A percentile compares a stretch with the other conserved stretches of the same genome.
Conservation (phyloP, 1,140 invertebrate genomes). For the Melanaphis sacchari region DNA sequence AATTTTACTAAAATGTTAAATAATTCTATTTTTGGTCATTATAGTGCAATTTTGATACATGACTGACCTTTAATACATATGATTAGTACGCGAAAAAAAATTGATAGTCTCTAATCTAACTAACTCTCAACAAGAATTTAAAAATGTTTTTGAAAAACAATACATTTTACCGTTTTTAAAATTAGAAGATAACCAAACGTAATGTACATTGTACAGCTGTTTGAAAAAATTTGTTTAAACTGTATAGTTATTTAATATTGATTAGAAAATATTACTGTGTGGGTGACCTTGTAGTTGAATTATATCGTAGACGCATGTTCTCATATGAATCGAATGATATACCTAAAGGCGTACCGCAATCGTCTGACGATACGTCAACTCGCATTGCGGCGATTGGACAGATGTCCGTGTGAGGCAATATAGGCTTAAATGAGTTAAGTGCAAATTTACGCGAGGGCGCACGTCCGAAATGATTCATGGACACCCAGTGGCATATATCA, state of each 20-base stretch:
- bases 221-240: neutral
- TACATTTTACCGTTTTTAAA: too few relatives aligned
- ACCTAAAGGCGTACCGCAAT: neutral
- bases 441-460: neutral
- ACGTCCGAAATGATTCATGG: neutral
- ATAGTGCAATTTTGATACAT: too few relatives aligned
- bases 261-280: neutral
- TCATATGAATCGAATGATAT: neutral
- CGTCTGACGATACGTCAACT: neutral
- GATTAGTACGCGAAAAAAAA: too few relatives aligned
- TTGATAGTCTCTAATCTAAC: too few relatives aligned
- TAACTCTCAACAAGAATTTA: too few relatives aligned
- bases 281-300: neutral
- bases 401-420: neutral
- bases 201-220: neutral
- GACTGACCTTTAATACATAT: too few relatives aligned
- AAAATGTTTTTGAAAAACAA: too few relatives aligned
- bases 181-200: too few relatives aligned
- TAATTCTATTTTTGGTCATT: too few relatives aligned
- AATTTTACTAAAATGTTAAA: too few relatives aligned
- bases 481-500: too few relatives aligned
- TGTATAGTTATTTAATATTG: neutral
- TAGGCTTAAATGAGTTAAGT: neutral
- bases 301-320: neutral
- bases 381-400: neutral